These are phyloP conservation scores for Melinopterus prodromus DNA, from an alignment of 2,888 invertebrate species.

Conservation along the genomic window DNA sequence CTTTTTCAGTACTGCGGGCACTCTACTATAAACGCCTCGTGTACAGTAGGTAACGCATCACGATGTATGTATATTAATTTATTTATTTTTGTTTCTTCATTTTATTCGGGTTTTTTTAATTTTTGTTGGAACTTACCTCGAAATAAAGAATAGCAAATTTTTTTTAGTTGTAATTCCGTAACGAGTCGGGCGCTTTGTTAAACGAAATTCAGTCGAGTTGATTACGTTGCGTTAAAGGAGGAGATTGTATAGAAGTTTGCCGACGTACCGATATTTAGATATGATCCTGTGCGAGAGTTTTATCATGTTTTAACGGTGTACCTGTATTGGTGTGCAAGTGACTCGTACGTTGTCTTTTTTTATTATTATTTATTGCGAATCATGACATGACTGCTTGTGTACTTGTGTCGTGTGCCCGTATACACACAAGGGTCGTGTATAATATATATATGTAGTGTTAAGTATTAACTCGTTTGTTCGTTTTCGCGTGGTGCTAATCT, in stretches of 20 bases:
- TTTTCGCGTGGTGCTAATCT: conserved; percentile 56
- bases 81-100: neutral
- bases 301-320: conserved; percentile 55
- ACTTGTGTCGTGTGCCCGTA: conserved; percentile 41
- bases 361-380: conserved; percentile 47
- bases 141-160: neutral
- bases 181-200: neutral
- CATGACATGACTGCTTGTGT: conserved; percentile 56
- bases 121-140: neutral
- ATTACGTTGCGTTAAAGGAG: conserved; percentile 10
- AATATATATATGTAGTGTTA: conserved; percentile 47
- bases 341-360: conserved; percentile 50
- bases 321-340: conserved; percentile 55
- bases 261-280: conserved; percentile 38
- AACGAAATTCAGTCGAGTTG: neutral
- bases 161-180: neutral
- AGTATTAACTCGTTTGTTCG: conserved; percentile 52
- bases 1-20: conserved; percentile 4
- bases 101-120: neutral
- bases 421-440: conserved; percentile 44
- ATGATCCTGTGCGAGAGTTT: conserved; percentile 54
- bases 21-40: neutral
- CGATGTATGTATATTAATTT: conserved; percentile 5
- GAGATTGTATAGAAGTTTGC: conserved; percentile 43
- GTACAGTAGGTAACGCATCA: neutral